Conservation (phyloP, 2,888 invertebrate genomes). For the Leptinotarsa tumamoca region DNA sequence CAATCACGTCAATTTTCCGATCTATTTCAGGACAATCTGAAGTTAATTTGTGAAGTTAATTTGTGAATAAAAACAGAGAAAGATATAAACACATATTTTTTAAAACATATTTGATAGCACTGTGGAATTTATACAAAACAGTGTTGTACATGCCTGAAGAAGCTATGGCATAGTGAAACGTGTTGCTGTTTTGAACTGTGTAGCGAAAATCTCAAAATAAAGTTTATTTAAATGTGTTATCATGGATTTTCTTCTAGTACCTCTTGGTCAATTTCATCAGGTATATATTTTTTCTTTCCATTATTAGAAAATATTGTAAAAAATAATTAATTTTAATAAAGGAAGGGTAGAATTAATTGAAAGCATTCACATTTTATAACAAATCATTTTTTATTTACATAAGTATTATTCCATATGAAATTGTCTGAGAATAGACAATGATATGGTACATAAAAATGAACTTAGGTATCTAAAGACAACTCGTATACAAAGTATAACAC, state of each 20-base stretch:
- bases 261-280: no score
- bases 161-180: no score
- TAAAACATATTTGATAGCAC: neutral
- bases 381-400: constrained; percentile 36
- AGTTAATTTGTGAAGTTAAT: neutral
- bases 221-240: no score
- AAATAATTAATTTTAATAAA: neutral
- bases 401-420: constrained; percentile 32
- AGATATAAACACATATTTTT: neutral
- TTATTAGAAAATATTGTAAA: no score
- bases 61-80: neutral
- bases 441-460: constrained; percentile 26
- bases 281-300: neutral
- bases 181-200: no score
- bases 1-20: no score
- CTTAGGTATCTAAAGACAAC: constrained; percentile 17
- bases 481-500: constrained; percentile 20
- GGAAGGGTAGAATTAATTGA: neutral
- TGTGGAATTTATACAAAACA: no score
- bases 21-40: no score
- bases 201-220: no score
- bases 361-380: constrained; percentile 30
- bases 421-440: constrained; percentile 37
- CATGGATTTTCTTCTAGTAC: no score
- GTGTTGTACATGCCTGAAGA: no score